phyloP scores from a whole-genome alignment of 2,797 vertebrate genomes.

The Centroberyx gerrardi region DNA sequence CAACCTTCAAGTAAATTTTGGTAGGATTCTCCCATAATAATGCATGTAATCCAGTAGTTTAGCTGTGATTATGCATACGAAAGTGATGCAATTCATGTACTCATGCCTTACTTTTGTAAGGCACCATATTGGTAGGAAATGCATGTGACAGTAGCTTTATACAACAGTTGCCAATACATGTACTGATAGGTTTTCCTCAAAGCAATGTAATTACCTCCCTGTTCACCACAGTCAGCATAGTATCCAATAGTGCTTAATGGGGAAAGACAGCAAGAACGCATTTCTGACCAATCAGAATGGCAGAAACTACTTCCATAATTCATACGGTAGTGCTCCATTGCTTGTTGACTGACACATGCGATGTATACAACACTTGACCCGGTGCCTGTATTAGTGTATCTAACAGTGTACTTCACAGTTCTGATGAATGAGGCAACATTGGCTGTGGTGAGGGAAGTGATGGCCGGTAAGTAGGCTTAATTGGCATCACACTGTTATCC shows the following conservation, averaged over 20 bases:
- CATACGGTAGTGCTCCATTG: not conserved
- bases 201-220: not conserved
- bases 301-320: not conserved
- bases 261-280: not conserved
- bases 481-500: constrained; percentile 82
- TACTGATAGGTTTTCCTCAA: not conserved
- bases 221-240: not conserved
- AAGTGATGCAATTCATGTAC: no score
- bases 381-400: constrained; percentile 14
- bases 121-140: no score
- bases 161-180: no score
- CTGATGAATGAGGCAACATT: constrained; percentile 46
- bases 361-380: constrained; percentile 17
- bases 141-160: no score
- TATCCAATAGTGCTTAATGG: not conserved
- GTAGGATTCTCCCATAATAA: not conserved
- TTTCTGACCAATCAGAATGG: not conserved
- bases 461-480: constrained; percentile 75
- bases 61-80: no score
- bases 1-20: not conserved
- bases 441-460: constrained; percentile 34
- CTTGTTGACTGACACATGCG: not conserved
- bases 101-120: no score
- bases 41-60: no score
- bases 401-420: constrained; percentile 7